Base-by-base conservation (phyloP, 2,113 vertebrate genomes). In the Oryzias javanicus region DNA sequence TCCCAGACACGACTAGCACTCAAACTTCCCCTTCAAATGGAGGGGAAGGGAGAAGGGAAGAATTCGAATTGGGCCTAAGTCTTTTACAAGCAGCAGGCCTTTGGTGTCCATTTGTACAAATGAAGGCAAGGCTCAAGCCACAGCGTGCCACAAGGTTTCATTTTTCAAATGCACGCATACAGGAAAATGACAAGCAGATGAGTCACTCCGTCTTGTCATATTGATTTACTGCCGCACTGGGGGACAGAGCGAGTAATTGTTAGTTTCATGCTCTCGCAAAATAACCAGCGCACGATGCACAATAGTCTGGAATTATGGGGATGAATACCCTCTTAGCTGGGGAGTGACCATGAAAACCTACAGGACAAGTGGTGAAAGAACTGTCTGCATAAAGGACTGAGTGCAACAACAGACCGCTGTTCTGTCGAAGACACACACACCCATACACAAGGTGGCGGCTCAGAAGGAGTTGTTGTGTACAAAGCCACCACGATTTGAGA, bases 121-220 rank as follows among this genome's bases (percentile, higher is more conserved):
- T 2, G 2, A 49, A 54, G 64, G 75, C 2, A 66, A 27, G 64
- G 49, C 41, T 45, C 40, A 62, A 45, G 41, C 55, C 71, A 55
- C 76, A 66, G 54, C 45, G 27, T 82, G 75, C 76, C 82, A 82
- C 64, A 67, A 35, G 29, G 78, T 78, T 75, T 84, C 73, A 84
- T 88, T 80, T 84, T 81, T 83, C 68, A 80, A 47, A 19, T 20
- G 61, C 66, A 63, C n/a, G 15, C 59, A 55, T 72, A 67, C 25
- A 29, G 41, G 72, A 68, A 81, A 74, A 80, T 76, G 84, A 85
- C 73, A 82, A 60, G 70, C 77, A 72, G 80, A 81, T 79, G 85
- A 88, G 79, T 83, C 80, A 76, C 80, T 85, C 76, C 44, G 72
- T 86, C 84, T 82, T 67, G 71, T 84, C 76, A 3, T 66, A 81